Base-by-base conservation (phyloP, 2,888 invertebrate species). In the Drosophila neonasuta region DNA sequence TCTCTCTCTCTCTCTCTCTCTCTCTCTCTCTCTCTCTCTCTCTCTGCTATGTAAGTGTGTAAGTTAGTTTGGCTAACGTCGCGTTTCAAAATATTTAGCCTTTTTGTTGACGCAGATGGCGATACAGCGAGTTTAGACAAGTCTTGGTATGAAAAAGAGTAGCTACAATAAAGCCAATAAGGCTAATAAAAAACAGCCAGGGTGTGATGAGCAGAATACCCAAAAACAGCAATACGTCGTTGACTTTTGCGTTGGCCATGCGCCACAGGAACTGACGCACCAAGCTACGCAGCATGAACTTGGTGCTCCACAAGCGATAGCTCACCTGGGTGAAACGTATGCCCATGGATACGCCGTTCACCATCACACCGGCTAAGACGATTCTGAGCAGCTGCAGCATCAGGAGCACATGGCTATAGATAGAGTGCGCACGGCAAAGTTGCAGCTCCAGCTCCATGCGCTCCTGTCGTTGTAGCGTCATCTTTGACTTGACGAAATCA, bases 251-350 rank as follows among this genome's bases (percentile, higher is more conserved):
- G 61, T 87, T 74, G 34, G 87, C 87, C 68, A 88, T 58, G 56
- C 81, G 78, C 89, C 89, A 89, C 15, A 89, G 71, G 11, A 89
- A 3, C 7, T 80, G 67, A 4, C 89, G 83, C 17, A 74, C 44
- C 3, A 70, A 15, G 55, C 62, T 66, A 34, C 87, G 85, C 61
- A 88, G 44, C 48, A 78, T 60, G 4, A 65, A 66, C 50, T 79
- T 75, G 63, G 72, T 66, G 4, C 63, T 77, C 79, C 79, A 79
- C 4, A 85, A 44, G 0, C 66, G 70, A 1, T 70, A 45, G 20
- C 68, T 62, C 7, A 62, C 10, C n/a, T 71, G 46, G 0, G 54
- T 46, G 2, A 64, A 8, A 2, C 44, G 0, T 0, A 48, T 0
- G 3, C 54, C 8, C 17, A 68, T 0, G 0, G 50, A 46, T 9